Evolutionary conservation across 64 coral and sea anemone species (phyloP).

Genomic region (Montipora efflorescens): DNA sequence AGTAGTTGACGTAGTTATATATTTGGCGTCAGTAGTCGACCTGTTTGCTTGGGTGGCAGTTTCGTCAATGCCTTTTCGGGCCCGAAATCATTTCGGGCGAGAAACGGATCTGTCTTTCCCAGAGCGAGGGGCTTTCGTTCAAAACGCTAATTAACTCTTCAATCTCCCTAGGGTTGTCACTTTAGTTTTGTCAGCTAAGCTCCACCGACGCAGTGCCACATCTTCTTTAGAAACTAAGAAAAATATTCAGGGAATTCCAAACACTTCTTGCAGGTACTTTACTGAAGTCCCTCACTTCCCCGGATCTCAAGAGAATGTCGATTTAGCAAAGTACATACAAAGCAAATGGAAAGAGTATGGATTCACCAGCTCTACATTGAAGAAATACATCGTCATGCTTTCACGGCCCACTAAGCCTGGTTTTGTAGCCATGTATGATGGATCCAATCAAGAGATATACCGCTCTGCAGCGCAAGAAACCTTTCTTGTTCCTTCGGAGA

Average conservation of each 20-base stretch:
- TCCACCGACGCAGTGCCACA: no score
- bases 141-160: no score
- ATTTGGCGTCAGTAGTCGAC: no score
- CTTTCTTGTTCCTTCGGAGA: conserved; percentile 78
- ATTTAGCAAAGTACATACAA: conserved; percentile 77
- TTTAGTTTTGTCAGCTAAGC: no score
- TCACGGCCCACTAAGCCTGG: conserved; percentile 92
- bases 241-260: neutral
- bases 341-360: conserved; percentile 80
- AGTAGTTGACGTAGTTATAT: no score
- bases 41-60: no score
- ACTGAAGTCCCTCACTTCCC: conserved; percentile 84
- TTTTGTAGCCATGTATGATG: conserved; percentile 41
- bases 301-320: conserved; percentile 65
- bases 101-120: no score
- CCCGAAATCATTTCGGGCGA: no score
- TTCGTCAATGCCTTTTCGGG: no score
- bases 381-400: conserved; percentile 82
- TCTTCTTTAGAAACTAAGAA: no score
- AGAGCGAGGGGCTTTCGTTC: no score
- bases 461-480: conserved; percentile 41
- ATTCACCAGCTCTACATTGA: conserved; percentile 65
- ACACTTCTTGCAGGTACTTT: conserved; percentile 61
- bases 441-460: conserved; percentile 29
- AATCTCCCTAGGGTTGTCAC: no score